A percentile compares a stretch with the other conserved stretches of the same genome.
phyloP scores from a whole-genome alignment of 2,113 vertebrate genomes.

The Pipra filicauda region DNA sequence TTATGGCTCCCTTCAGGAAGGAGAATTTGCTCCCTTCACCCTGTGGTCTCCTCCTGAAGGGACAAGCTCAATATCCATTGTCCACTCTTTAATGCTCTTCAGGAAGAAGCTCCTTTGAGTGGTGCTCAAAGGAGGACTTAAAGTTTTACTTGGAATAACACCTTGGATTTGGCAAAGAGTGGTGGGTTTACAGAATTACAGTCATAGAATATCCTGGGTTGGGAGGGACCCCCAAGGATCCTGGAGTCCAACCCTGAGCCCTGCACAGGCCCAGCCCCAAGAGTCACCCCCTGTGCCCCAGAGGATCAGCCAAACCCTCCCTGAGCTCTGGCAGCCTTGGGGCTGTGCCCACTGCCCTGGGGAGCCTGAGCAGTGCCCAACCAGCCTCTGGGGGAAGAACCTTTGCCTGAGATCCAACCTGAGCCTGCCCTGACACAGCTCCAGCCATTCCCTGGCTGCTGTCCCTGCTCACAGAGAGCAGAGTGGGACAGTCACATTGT shows the following conservation, averaged over 20 bases:
- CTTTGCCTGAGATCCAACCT: neutral
- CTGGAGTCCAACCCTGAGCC: accelerated
- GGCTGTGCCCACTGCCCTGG: neutral
- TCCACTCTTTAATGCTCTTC: neutral
- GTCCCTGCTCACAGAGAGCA: neutral
- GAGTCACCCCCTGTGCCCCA: no score
- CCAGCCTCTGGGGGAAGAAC: neutral
- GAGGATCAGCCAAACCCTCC: no score
- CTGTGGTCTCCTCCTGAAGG: neutral
- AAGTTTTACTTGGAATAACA: no score
- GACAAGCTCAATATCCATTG: neutral
- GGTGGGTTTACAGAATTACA: neutral
- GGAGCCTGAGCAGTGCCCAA: neutral
- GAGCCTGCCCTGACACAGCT: neutral
- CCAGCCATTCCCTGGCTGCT: neutral
- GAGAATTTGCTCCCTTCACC: neutral
- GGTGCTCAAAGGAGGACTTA: neutral
- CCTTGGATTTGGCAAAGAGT: neutral
- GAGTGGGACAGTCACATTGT: neutral
- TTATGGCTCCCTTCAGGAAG: accelerated
- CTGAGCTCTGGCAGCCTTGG: neutral
- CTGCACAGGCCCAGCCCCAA: neutral
- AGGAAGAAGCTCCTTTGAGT: neutral
- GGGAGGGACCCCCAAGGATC: neutral
- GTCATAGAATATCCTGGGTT: neutral